A percentile compares a stretch with the other conserved stretches of the same genome.
phyloP scores from a whole-genome alignment of 2,113 vertebrate genomes.

The Larimichthys polyactis region DNA sequence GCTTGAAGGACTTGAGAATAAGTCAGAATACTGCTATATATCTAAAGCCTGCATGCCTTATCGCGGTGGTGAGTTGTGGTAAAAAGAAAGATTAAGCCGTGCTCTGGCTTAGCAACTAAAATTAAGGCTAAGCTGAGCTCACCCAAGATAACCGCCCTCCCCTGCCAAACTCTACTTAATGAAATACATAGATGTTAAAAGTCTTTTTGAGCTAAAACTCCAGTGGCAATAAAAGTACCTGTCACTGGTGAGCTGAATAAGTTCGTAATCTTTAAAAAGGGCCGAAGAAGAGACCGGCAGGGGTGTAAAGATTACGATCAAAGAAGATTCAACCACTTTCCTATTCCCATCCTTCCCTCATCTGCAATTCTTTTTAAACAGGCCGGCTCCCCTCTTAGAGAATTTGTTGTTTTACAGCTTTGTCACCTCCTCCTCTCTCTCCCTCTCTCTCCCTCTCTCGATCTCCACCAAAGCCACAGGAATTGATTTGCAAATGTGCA shows the following conservation, averaged over 20 bases:
- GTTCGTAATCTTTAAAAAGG: conserved; percentile 42
- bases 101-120: conserved; percentile 57
- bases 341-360: conserved; percentile 60
- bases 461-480: conserved; percentile 64
- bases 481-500: conserved; percentile 86
- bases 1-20: conserved; percentile 50
- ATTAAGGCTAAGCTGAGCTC: conserved; percentile 61
- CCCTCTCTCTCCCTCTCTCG: conserved; percentile 49
- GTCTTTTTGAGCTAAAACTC: conserved; percentile 51
- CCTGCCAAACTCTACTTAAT: conserved; percentile 14
- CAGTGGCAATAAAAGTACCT: conserved; percentile 40
- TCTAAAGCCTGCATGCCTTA: conserved; percentile 41
- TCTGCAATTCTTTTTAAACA: conserved; percentile 74
- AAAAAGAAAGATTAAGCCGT: conserved; percentile 58
- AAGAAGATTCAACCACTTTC: conserved; percentile 55
- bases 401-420: conserved; percentile 79
- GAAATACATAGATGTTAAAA: conserved; percentile 31
- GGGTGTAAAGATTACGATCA: conserved; percentile 6
- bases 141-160: conserved; percentile 37
- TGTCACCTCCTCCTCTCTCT: conserved; percentile 21
- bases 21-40: conserved; percentile 46
- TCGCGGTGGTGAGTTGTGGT: conserved; percentile 51
- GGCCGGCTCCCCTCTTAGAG: conserved; percentile 30
- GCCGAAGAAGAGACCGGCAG: conserved; percentile 2
- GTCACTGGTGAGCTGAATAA: conserved; percentile 20